Percentiles rank a stretch among this genome's conserved stretches.
Conservation (phyloP, 2,888 invertebrate genomes). For the Penaeus monodon region DNA sequence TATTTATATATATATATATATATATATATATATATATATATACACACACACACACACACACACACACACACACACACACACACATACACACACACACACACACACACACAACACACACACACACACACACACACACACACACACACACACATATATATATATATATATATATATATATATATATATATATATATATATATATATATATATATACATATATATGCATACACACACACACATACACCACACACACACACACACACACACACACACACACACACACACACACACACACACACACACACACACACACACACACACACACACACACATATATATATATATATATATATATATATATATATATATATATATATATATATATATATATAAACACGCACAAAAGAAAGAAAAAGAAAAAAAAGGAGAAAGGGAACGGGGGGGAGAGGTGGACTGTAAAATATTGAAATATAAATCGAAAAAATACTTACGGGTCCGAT, state of each 20-base stretch:
- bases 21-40: conserved; percentile 16
- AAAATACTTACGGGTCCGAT: too few species aligned
- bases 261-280: neutral
- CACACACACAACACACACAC: neutral
- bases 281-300: neutral
- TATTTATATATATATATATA: conserved; percentile 18
- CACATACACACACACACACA: neutral
- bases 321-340: neutral
- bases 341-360: conserved; percentile 15
- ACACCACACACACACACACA: neutral
- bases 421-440: too few species aligned
- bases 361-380: conserved; percentile 2
- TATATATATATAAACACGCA: neutral
- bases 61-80: neutral
- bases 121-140: neutral
- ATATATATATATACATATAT: neutral
- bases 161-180: conserved; percentile 5
- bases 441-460: too few species aligned
- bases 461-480: too few species aligned
- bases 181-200: neutral
- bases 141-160: neutral
- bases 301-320: too few species aligned
- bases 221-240: neutral
- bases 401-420: too few species aligned
- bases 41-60: neutral